Evolutionary conservation across 2,113 vertebrate genomes (phyloP).

Genomic region (Glaucidium brasilianum): DNA sequence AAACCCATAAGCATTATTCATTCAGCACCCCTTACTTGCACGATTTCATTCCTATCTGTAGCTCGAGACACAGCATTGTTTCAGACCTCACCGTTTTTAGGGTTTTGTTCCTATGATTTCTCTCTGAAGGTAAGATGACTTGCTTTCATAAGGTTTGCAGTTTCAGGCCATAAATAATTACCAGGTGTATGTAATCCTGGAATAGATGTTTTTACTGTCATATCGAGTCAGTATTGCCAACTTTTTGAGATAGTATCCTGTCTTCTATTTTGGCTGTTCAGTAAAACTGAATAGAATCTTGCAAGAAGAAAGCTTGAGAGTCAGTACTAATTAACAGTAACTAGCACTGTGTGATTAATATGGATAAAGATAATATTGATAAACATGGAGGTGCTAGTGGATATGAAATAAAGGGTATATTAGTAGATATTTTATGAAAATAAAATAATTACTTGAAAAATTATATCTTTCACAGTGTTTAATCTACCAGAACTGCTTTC

Average conservation of each 20-base stretch:
- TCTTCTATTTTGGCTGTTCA: neutral
- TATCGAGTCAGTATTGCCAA: neutral
- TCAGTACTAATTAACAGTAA: conserved; percentile 43
- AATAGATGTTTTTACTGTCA: neutral
- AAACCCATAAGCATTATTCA: neutral
- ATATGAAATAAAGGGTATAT: neutral
- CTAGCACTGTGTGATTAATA: conserved; percentile 23
- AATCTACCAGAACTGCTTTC: neutral
- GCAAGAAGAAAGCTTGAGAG: neutral
- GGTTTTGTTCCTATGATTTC: neutral
- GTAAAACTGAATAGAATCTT: neutral
- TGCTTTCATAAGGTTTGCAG: neutral
- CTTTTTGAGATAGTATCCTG: neutral
- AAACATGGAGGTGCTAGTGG: neutral
- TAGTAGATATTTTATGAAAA: conserved; percentile 6
- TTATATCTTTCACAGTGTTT: conserved; percentile 24
- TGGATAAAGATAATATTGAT: conserved; percentile 36
- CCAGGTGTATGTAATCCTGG: neutral
- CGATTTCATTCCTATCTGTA: neutral
- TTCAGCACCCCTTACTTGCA: neutral
- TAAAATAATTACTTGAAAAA: conserved; percentile 18
- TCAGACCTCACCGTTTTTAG: neutral
- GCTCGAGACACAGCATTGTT: neutral
- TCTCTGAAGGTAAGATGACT: neutral
- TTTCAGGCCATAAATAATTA: neutral